Conservation (phyloP, 2,113 vertebrate species). For the Gorsachius goisagi region DNA sequence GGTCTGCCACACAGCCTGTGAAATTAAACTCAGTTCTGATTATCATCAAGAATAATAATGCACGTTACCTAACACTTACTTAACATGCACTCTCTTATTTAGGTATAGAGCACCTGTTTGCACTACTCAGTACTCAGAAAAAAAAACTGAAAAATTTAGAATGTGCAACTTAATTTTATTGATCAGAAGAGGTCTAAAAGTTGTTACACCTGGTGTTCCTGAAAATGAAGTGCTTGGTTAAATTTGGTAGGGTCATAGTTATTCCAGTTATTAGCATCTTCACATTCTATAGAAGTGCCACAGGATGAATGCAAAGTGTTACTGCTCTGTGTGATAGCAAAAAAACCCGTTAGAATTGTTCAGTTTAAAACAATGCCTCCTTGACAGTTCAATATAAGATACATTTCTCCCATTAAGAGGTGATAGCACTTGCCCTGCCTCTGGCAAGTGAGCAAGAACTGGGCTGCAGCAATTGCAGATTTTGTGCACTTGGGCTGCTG, state of each 20-base stretch:
- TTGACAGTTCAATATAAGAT: neutral
- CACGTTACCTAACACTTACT: neutral
- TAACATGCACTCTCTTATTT: neutral
- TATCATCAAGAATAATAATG: neutral
- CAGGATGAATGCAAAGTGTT: neutral
- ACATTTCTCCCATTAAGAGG: neutral
- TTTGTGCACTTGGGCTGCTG: neutral
- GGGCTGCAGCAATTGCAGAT: neutral
- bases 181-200: neutral
- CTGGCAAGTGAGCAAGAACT: neutral
- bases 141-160: neutral
- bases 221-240: neutral
- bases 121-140: neutral
- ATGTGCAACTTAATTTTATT: neutral
- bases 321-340: neutral
- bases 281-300: neutral
- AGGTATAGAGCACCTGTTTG: neutral
- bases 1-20: neutral
- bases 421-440: neutral
- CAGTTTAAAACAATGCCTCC: neutral
- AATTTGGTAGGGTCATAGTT: neutral
- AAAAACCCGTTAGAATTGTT: neutral
- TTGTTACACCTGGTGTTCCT: neutral
- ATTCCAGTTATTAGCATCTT: neutral
- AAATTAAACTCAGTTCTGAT: neutral